Base-by-base conservation (phyloP, 2,888 invertebrate species). In the Argynnis bischoffii region DNA sequence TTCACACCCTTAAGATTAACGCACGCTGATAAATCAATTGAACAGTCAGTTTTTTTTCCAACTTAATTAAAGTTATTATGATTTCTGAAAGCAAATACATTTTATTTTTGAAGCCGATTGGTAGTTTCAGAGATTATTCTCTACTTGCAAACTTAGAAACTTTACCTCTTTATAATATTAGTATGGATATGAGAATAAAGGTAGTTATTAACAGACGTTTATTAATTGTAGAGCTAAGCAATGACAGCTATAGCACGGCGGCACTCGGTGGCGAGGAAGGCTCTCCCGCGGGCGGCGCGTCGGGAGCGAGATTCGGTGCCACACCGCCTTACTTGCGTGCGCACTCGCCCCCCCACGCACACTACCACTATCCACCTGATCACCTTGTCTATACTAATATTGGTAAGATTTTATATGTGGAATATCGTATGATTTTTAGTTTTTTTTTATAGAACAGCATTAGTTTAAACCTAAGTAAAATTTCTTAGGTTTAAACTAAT, bases 191-290 rank as follows among this genome's bases (percentile, higher is more conserved):
- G 35, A 6, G 6, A 35, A 6, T 35, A 35, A 1, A 3, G 6
- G 6, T 31, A 31, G 6, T 31, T 31, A 35, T 35, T 2, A 35
- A 35, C 6, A 35, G 35, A 2, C 8, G 8, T 35, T 8, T 2
- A 41, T 41, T 1, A 48, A 31, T 59, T 59, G 13, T 92, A 97
- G 97, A 97, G 92, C 91, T 97, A 76, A 96, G 96, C 86, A 97
- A 97, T 89, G 97, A 98, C 86, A 97, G 97, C 89, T 98, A 97
- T 87, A 97, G 96, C 76, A 97, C 97, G 14, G 96, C 96, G 73
- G 97, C 97, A 81, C 94, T 97, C 93, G 96, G 96, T 6, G 94
- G 97, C 81, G 97, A 97, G 76, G 97, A 97, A 79, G 96, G 96
- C 57, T 95, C 97, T 14, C 92, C 92, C 11, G 92, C 87, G 5